Percentiles rank a stretch among this genome's conserved stretches.
phyloP scores from a whole-genome alignment of 2,888 invertebrate genomes.

The Hirtodrosophila alboralis region DNA sequence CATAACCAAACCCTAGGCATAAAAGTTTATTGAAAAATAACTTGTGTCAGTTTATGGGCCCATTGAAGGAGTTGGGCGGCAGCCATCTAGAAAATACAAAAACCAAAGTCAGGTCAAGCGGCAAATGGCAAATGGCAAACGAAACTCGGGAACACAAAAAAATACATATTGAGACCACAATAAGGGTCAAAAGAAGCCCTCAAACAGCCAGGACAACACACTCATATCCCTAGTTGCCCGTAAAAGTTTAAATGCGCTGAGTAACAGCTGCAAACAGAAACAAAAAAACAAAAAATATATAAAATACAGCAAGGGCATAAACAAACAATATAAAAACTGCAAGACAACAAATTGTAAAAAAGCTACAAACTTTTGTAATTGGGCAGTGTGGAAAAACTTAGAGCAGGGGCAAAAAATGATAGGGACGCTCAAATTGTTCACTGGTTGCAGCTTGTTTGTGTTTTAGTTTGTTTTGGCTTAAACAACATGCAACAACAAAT shows the following conservation, averaged over 20 bases:
- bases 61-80: constrained; percentile 19
- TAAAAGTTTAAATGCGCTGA: constrained; percentile 54
- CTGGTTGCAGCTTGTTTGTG: constrained; percentile 32
- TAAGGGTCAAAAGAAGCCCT: background rate
- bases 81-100: background rate
- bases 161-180: background rate
- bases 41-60: constrained; percentile 24
- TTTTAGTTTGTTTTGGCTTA: constrained; percentile 6
- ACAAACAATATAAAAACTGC: constrained; percentile 37
- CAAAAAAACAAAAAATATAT: constrained; percentile 6
- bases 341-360: constrained; percentile 49
- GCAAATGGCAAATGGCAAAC: constrained; percentile 16
- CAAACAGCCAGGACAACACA: constrained; percentile 12
- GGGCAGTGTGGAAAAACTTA: constrained; percentile 19
- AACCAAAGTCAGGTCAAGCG: constrained; percentile 19
- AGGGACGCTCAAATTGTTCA: constrained; percentile 23
- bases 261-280: constrained; percentile 20
- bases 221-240: constrained; percentile 52
- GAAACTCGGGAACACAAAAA: constrained; percentile 1
- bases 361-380: constrained; percentile 47
- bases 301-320: constrained; percentile 29
- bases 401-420: background rate
- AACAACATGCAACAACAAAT: background rate
- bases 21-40: constrained; percentile 32
- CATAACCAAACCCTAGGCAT: constrained; percentile 2